These are phyloP conservation scores for Egretta garzetta DNA, from an alignment of 2,113 vertebrate genomes.

Conservation along the genomic window DNA sequence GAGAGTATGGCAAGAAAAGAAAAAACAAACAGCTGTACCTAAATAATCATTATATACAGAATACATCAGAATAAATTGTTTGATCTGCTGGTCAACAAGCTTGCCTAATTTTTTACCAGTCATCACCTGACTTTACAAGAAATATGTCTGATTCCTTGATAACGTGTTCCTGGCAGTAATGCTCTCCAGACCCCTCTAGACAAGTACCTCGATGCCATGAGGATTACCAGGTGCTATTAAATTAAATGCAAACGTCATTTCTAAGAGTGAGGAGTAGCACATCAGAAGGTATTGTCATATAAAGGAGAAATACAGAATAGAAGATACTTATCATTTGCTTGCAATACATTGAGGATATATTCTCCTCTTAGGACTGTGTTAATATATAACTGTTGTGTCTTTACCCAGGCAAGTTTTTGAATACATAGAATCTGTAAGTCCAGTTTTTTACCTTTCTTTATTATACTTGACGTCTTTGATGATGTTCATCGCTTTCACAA, in stretches of 20 bases:
- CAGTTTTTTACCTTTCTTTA: neutral
- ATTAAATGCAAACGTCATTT: neutral
- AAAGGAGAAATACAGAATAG: neutral
- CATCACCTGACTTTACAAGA: neutral
- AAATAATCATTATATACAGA: neutral
- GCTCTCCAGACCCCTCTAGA: neutral
- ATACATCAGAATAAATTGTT: neutral
- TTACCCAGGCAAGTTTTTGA: neutral
- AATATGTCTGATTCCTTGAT: neutral
- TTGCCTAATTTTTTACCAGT: neutral
- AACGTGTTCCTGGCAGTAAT: neutral
- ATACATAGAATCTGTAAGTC: neutral
- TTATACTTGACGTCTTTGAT: neutral
- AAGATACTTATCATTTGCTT: neutral
- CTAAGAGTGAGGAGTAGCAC: neutral
- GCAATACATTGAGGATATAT: neutral
- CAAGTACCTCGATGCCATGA: neutral
- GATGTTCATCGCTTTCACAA: neutral
- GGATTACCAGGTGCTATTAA: neutral
- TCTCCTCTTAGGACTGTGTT: neutral
- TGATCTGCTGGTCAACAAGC: neutral
- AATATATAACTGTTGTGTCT: neutral
- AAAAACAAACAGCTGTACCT: neutral
- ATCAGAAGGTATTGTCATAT: neutral
- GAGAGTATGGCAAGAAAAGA: neutral